Evolutionary conservation across 2,888 invertebrate species (phyloP).

Genomic region (Pandemis corylana): DNA sequence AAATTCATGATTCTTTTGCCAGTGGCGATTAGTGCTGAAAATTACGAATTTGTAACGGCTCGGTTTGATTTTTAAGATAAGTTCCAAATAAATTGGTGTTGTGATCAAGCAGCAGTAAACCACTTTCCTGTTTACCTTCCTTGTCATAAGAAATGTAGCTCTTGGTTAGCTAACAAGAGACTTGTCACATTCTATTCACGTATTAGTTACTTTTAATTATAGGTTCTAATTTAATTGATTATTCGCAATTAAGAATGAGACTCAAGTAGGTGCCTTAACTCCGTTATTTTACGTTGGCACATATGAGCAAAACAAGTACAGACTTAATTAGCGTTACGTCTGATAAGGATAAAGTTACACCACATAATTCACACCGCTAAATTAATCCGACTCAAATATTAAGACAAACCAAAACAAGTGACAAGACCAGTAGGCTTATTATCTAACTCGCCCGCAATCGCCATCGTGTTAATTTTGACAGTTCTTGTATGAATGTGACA

Average conservation of each 20-base stretch:
- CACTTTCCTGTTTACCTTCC: too few relatives aligned
- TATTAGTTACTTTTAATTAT: background rate
- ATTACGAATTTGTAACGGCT: background rate
- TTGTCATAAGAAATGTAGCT: background rate
- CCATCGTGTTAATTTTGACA: too few relatives aligned
- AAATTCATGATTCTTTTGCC: background rate
- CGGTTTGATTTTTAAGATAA: background rate
- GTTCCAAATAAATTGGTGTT: background rate
- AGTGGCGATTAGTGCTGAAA: background rate
- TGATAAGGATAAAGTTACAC: constrained; percentile 25
- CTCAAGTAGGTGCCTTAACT: background rate
- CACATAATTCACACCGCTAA: constrained; percentile 6
- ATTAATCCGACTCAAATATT: background rate
- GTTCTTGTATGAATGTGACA: too few relatives aligned
- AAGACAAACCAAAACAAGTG: constrained; percentile 20
- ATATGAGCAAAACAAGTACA: background rate
- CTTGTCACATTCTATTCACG: background rate
- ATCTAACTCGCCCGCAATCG: too few relatives aligned
- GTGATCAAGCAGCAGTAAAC: too few relatives aligned
- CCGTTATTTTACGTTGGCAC: too few relatives aligned
- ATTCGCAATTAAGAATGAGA: background rate
- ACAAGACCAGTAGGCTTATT: background rate
- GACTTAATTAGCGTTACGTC: background rate
- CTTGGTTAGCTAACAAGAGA: background rate
- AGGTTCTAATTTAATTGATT: background rate